Conservation (phyloP, 1,140 invertebrate species). For the Pteromalus puparum region DNA sequence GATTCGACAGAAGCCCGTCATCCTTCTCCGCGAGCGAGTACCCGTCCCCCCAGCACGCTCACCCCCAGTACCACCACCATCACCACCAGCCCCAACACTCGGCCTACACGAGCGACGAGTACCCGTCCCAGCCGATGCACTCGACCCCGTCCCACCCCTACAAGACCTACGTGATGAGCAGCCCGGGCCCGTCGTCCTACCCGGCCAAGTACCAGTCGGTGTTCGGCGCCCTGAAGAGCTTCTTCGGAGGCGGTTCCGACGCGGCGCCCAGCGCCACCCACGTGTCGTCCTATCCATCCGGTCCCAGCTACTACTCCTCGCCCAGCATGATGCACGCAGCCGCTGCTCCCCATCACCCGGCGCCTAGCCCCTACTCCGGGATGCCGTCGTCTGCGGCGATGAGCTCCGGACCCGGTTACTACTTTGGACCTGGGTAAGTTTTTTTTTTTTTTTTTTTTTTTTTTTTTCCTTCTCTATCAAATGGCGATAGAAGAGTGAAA, state of each 20-base stretch:
- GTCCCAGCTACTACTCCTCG: background rate
- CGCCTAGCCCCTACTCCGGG: background rate
- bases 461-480: background rate
- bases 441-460: background rate
- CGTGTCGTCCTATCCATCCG: background rate
- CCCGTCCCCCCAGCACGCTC: background rate
- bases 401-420: constrained; percentile 21
- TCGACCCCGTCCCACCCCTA: background rate
- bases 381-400: background rate
- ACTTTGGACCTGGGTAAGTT: constrained; percentile 39
- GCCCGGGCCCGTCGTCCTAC: background rate
- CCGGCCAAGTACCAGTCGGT: constrained; percentile 43
- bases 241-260: constrained; percentile 36
- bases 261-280: constrained; percentile 33
- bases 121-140: background rate
- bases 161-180: constrained; percentile 39
- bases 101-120: background rate
- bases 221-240: constrained; percentile 45
- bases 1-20: background rate
- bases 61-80: background rate
- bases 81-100: constrained; percentile 11
- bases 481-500: background rate
- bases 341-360: background rate
- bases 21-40: background rate
- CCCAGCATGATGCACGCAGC: background rate